These are phyloP conservation scores for Hippocampus barbouri DNA, from an alignment of 2,113 vertebrate species.

Conservation along the genomic window DNA sequence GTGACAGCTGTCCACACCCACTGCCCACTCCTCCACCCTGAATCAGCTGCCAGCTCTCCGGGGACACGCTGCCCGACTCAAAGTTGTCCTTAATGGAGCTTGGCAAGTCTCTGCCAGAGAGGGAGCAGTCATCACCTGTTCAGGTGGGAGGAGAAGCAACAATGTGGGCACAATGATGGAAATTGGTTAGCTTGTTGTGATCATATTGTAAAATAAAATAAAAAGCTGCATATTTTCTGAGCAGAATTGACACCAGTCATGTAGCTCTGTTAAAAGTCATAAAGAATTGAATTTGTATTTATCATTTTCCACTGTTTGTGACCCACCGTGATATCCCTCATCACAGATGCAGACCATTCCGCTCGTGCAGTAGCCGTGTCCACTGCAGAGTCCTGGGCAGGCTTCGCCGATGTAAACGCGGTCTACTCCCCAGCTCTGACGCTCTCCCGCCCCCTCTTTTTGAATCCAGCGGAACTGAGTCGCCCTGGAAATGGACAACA, in stretches of 20 bases:
- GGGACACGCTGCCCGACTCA: constrained; percentile 87
- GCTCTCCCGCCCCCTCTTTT: constrained; percentile 85
- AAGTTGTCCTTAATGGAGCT: constrained; percentile 99
- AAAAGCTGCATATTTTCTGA: background rate
- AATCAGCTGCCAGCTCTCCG: constrained; percentile 93
- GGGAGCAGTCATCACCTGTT: constrained; percentile 87
- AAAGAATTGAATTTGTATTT: accelerated
- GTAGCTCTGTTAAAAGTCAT: background rate
- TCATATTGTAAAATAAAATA: background rate
- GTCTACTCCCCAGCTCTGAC: constrained; percentile 94
- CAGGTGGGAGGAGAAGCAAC: background rate
- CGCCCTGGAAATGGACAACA: constrained; percentile 72
- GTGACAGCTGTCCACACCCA: constrained; percentile 93
- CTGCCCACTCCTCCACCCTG: constrained; percentile 91
- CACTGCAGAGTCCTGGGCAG: constrained; percentile 90
- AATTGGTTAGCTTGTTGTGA: background rate
- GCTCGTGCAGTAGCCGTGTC: constrained; percentile 87
- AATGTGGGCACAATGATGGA: background rate
- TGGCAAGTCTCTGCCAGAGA: constrained; percentile 86
- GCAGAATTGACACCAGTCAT: background rate
- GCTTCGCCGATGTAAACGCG: constrained; percentile 95
- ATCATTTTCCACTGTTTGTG: background rate
- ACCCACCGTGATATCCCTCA: constrained; percentile 86
- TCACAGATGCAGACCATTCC: constrained; percentile 94
- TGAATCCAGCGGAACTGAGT: constrained; percentile 99